Percentiles rank a stretch among this genome's conserved stretches.
Evolutionary conservation across 2,113 vertebrate species (phyloP).

Genomic region (Alectura lathami): DNA sequence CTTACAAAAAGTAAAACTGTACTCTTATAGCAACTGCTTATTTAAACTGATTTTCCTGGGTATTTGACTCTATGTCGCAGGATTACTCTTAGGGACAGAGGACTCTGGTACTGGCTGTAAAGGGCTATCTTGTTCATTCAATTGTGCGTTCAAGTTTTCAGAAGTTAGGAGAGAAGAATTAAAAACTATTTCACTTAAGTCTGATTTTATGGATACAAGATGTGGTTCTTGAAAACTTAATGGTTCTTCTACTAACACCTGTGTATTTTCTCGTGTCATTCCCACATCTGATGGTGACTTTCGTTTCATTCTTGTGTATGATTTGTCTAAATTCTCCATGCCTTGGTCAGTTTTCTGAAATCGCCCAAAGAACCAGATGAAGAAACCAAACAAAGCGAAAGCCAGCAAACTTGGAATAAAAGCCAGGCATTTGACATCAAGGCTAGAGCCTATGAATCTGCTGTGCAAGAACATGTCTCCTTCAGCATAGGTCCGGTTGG

Average conservation of each 20-base stretch:
- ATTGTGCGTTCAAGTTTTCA: constrained; percentile 77
- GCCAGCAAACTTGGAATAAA: constrained; percentile 93
- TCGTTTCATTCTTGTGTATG: constrained; percentile 91
- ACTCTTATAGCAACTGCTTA: constrained; percentile 54
- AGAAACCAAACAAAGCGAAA: constrained; percentile 94
- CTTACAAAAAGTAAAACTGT: constrained; percentile 76
- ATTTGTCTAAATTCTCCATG: constrained; percentile 89
- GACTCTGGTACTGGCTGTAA: constrained; percentile 66
- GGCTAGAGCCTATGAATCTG: constrained; percentile 87
- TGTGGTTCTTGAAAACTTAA: constrained; percentile 81
- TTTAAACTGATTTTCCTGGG: constrained; percentile 50
- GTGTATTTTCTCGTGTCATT: constrained; percentile 87
- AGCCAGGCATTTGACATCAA: constrained; percentile 93
- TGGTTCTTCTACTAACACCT: constrained; percentile 80
- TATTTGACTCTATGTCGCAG: constrained; percentile 62
- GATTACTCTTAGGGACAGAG: constrained; percentile 57
- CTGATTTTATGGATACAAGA: constrained; percentile 85
- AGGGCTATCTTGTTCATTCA: constrained; percentile 69
- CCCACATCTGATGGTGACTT: constrained; percentile 94
- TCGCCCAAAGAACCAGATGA: constrained; percentile 93
- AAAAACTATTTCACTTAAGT: constrained; percentile 81
- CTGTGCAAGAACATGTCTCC: constrained; percentile 95
- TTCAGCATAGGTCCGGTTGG: constrained; percentile 86
- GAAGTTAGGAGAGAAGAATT: constrained; percentile 80
- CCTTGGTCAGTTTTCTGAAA: constrained; percentile 94